A percentile compares a stretch with the other conserved stretches of the same genome.
phyloP scores from a whole-genome alignment of 2,797 vertebrate species.

The Novumbra hubbsi region DNA sequence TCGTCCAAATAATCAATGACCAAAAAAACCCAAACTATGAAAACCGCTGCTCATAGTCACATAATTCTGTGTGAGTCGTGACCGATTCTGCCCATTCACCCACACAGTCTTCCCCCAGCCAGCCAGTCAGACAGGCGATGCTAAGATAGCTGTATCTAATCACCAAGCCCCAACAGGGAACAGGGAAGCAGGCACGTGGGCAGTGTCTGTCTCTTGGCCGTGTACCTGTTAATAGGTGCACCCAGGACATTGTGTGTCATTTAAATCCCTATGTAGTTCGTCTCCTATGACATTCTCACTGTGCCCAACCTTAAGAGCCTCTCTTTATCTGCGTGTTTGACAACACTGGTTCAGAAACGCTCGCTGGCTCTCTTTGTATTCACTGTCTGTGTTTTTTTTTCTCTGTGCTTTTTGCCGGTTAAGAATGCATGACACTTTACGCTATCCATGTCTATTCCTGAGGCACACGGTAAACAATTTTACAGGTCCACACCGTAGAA shows the following conservation, averaged over 20 bases:
- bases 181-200: not conserved
- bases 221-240: conserved; percentile 4
- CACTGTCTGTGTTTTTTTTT: not conserved
- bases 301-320: not conserved
- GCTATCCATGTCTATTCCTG: not conserved
- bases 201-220: not conserved
- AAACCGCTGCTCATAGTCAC: too few relatives aligned
- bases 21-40: too few relatives aligned
- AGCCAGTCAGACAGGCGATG: too few relatives aligned
- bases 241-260: not conserved
- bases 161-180: not conserved
- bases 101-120: not conserved
- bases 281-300: not conserved
- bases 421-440: not conserved
- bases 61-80: too few relatives aligned
- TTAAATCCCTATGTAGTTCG: not conserved
- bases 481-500: too few relatives aligned
- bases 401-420: not conserved
- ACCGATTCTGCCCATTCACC: too few relatives aligned
- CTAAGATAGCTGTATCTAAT: conserved; percentile 1
- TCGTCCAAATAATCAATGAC: too few relatives aligned
- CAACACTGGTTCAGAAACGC: not conserved
- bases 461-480: too few relatives aligned
- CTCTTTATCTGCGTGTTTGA: not conserved
- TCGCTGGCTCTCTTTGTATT: not conserved